Percentiles rank a stretch among this genome's conserved stretches.
Conservation (phyloP, 64 coral and sea anemone genomes). For the Astreopora myriophthalma region DNA sequence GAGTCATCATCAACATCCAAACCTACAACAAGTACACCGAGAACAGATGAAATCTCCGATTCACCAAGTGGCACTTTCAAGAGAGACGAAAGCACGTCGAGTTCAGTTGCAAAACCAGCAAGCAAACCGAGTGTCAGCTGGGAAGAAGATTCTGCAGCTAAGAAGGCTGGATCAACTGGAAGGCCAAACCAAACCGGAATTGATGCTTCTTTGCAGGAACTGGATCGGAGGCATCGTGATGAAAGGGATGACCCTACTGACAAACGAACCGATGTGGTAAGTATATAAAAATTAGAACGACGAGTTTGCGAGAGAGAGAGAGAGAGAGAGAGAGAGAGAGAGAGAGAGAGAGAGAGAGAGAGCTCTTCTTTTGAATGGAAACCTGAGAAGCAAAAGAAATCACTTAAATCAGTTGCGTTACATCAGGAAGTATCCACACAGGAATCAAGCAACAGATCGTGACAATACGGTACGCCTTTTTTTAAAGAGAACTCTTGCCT, state of each 20-base stretch:
- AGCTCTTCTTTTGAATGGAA: too few species aligned
- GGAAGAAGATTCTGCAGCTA: background rate
- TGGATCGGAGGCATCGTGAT: background rate
- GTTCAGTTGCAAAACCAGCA: background rate
- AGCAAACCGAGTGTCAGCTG: background rate
- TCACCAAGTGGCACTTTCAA: background rate
- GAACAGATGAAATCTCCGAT: background rate
- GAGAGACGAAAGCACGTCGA: background rate
- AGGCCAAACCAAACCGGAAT: background rate
- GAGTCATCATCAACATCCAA: background rate
- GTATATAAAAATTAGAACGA: background rate
- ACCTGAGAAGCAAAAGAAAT: too few species aligned
- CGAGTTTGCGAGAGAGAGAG: too few species aligned
- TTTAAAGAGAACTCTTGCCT: too few species aligned
- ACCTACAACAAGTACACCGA: background rate
- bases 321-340: too few species aligned
- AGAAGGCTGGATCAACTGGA: background rate
- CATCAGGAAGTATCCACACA: too few species aligned
- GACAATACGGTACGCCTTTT: too few species aligned
- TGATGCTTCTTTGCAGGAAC: slow-evolving; percentile 34
- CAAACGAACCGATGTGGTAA: slow-evolving; percentile 29
- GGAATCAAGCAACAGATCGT: too few species aligned
- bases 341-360: too few species aligned
- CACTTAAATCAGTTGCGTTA: too few species aligned
- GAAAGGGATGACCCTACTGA: background rate